These are phyloP conservation scores for Leptarthrus brevirostris DNA, from an alignment of 2,888 invertebrate species.

Conservation along the genomic window DNA sequence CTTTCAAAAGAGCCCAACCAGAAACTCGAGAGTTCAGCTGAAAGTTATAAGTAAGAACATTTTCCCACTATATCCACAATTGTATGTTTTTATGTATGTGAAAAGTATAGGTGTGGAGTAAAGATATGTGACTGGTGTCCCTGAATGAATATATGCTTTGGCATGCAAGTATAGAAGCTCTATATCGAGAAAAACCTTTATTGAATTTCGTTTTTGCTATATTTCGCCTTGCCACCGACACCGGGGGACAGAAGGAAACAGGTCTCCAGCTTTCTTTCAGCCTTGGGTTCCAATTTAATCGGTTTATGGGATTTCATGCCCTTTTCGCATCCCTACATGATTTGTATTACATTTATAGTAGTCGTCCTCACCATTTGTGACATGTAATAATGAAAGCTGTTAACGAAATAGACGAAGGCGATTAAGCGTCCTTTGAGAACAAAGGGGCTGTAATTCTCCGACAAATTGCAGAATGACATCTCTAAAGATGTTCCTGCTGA, in stretches of 20 bases:
- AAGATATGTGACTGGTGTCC: background rate
- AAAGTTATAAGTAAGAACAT: constrained; percentile 86
- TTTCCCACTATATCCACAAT: constrained; percentile 59
- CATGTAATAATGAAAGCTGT: constrained; percentile 47
- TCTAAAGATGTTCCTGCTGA: background rate
- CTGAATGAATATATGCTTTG: constrained; percentile 46
- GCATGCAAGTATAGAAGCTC: constrained; percentile 59
- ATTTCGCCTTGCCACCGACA: background rate
- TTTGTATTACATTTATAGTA: constrained; percentile 43
- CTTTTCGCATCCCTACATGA: constrained; percentile 38
- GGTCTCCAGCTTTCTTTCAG: constrained; percentile 19
- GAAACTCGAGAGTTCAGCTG: constrained; percentile 87
- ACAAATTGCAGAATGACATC: background rate
- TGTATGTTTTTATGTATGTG: constrained; percentile 52
- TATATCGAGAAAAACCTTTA: constrained; percentile 33
- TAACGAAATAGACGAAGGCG: constrained; percentile 37
- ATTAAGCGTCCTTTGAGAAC: constrained; percentile 21
- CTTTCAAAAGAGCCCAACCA: constrained; percentile 89
- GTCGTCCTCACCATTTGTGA: constrained; percentile 40
- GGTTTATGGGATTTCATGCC: constrained; percentile 49
- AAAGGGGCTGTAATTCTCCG: background rate
- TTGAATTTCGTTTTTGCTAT: constrained; percentile 36
- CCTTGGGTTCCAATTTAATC: constrained; percentile 40
- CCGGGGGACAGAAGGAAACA: background rate
- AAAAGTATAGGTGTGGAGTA: background rate